Evolutionary conservation across 2,113 vertebrate species (phyloP).

Genomic region (Rhinopomastus cyanomelas): DNA sequence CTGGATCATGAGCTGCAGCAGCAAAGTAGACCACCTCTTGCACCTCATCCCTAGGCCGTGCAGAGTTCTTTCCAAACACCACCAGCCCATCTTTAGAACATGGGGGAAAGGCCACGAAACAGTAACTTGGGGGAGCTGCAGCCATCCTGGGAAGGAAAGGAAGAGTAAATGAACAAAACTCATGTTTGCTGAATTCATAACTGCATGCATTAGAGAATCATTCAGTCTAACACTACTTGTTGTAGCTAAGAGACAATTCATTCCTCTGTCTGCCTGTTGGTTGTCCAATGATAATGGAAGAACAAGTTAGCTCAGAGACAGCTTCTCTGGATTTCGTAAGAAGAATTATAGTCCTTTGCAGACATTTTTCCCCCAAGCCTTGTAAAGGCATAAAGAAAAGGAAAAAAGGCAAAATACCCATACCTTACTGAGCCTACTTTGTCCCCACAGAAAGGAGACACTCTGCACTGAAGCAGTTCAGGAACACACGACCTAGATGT

Average conservation of each 20-base stretch:
- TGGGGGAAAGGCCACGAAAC: slow-evolving; percentile 80
- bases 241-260: not conserved
- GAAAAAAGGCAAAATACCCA: not conserved
- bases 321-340: not conserved
- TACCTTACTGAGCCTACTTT: not conserved
- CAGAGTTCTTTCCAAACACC: slow-evolving; percentile 83
- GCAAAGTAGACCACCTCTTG: slow-evolving; percentile 82
- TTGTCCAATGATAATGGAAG: not conserved
- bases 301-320: not conserved
- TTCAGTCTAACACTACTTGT: not conserved
- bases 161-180: not conserved
- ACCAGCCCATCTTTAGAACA: slow-evolving; percentile 75
- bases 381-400: not conserved
- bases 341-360: not conserved
- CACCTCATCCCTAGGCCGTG: slow-evolving; percentile 81
- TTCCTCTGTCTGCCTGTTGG: not conserved
- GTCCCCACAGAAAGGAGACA: not conserved
- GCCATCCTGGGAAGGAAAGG: slow-evolving; percentile 74
- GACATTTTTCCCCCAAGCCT: not conserved
- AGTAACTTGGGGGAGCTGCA: slow-evolving; percentile 78
- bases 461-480: not conserved
- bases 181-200: not conserved
- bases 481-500: slow-evolving; percentile 21
- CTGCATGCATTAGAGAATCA: not conserved
- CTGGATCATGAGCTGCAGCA: slow-evolving; percentile 64